These are phyloP conservation scores for Nothura maculosa DNA, from an alignment of 2,797 vertebrate species.

Conservation along the genomic window DNA sequence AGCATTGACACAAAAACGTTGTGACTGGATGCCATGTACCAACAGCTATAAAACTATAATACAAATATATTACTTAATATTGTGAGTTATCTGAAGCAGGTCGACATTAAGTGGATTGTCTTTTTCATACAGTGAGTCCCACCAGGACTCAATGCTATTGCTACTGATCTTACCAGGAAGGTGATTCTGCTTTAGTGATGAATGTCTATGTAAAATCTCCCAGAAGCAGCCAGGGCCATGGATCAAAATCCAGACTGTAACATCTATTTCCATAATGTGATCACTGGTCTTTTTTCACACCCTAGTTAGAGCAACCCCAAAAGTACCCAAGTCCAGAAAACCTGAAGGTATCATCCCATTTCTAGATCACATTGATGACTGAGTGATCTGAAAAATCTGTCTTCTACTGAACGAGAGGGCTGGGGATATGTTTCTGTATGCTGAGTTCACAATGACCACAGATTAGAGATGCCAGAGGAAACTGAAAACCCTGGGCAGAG, in stretches of 20 bases:
- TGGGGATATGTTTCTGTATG: not conserved
- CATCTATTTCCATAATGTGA: not conserved
- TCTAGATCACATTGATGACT: not conserved
- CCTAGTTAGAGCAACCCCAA: not conserved
- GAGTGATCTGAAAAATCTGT: no score
- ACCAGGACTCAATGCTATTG: not conserved
- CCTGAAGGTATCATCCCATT: not conserved
- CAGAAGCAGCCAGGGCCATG: not conserved
- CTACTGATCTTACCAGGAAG: not conserved
- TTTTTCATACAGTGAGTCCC: not conserved
- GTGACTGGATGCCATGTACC: not conserved
- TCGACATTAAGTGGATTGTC: not conserved
- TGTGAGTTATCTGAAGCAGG: not conserved
- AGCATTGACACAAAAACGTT: not conserved
- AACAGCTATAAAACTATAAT: not conserved
- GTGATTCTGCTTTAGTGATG: not conserved
- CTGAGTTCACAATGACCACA: not conserved
- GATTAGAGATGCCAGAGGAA: not conserved
- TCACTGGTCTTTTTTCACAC: not conserved
- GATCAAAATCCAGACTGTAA: not conserved
- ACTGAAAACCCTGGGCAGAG: not conserved
- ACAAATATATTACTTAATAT: no score
- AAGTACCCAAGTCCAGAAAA: not conserved
- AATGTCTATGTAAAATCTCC: not conserved
- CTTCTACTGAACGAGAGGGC: not conserved